These are phyloP conservation scores for Yasuhikotakia modesta DNA, from an alignment of 2,797 vertebrate genomes.

Conservation along the genomic window DNA sequence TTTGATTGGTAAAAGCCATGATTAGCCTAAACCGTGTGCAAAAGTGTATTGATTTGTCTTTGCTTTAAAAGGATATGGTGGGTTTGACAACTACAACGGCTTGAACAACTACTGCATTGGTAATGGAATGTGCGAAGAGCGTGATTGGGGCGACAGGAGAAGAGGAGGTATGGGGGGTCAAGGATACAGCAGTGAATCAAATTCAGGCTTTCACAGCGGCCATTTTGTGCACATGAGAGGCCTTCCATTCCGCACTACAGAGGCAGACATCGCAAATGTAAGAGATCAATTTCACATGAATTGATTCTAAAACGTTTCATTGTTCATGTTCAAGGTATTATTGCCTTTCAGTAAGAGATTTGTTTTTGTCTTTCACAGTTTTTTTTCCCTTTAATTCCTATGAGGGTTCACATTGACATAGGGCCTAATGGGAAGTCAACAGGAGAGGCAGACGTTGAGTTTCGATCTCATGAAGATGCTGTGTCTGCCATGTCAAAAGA, in stretches of 20 bases:
- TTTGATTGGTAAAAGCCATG: not conserved
- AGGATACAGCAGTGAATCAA: conserved; percentile 81
- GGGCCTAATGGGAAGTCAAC: conserved; percentile 96
- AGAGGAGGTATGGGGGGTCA: conserved; percentile 89
- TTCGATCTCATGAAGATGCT: conserved; percentile 94
- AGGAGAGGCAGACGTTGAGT: conserved; percentile 97
- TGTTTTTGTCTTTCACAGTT: conserved; percentile 77
- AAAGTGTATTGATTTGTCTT: not conserved
- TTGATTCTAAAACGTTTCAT: not conserved
- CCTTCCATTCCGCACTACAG: conserved; percentile 93
- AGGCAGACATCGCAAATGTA: conserved; percentile 94
- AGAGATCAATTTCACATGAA: conserved; percentile 59
- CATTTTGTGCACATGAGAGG: conserved; percentile 99
- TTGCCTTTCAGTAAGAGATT: not conserved
- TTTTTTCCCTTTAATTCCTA: conserved; percentile 90
- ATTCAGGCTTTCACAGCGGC: conserved; percentile 90
- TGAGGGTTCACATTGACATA: conserved; percentile 95
- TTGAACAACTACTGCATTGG: conserved; percentile 95
- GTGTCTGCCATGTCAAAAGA: conserved; percentile 99
- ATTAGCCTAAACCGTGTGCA: not conserved
- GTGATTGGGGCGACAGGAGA: conserved; percentile 89
- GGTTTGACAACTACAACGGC: conserved; percentile 93
- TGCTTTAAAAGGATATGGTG: conserved; percentile 83
- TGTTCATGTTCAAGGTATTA: not conserved
- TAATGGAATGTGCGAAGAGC: conserved; percentile 94